These are phyloP conservation scores for Bombus vancouverensis DNA, from an alignment of 1,140 invertebrate genomes.

Conservation along the genomic window DNA sequence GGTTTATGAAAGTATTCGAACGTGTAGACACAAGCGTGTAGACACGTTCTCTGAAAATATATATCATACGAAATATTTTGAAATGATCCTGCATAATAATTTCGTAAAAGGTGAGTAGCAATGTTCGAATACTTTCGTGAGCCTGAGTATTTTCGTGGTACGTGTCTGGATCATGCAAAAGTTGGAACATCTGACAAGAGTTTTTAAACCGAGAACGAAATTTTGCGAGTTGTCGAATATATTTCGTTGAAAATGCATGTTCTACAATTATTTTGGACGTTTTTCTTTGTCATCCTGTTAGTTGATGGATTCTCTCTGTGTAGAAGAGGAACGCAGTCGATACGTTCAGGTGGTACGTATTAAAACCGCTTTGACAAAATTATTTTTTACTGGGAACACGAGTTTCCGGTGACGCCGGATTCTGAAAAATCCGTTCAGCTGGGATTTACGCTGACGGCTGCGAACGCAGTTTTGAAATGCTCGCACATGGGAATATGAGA, in stretches of 20 bases:
- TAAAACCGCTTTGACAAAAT: slow-evolving; percentile 33
- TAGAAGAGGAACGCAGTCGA: neutral
- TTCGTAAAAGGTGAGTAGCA: too few species aligned
- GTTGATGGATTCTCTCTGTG: neutral
- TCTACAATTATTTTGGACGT: neutral
- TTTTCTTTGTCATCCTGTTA: neutral
- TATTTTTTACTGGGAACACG: slow-evolving; percentile 15
- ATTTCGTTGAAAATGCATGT: too few species aligned
- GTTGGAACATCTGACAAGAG: too few species aligned
- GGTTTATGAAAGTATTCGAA: neutral
- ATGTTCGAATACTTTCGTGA: too few species aligned
- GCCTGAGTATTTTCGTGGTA: too few species aligned
- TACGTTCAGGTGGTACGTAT: slow-evolving; percentile 9
- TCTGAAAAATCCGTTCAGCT: slow-evolving; percentile 21
- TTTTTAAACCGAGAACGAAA: too few species aligned
- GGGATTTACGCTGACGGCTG: neutral
- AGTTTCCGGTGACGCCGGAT: neutral
- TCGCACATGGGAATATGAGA: neutral
- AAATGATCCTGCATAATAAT: too few species aligned
- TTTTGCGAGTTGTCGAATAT: too few species aligned
- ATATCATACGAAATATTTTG: too few species aligned
- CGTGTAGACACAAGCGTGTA: too few species aligned
- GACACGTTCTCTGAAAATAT: too few species aligned
- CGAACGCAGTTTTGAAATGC: neutral
- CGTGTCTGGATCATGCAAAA: too few species aligned